Evolutionary conservation across 2,113 vertebrate genomes (phyloP), one percentile per base, ranked within the genome.

Genomic region (Neofelis nebulosa): DNA sequence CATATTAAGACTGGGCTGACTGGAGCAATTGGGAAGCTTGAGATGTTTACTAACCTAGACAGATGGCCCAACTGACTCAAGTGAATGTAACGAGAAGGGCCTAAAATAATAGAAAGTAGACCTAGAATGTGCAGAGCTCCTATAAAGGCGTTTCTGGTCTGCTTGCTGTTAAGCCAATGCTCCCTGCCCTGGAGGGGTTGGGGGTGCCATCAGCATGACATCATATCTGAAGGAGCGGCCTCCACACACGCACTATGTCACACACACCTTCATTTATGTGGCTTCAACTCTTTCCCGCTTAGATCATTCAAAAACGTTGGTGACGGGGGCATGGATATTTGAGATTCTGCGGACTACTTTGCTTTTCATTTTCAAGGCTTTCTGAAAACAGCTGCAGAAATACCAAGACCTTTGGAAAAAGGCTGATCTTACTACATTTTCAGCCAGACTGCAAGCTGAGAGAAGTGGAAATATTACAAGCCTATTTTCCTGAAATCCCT

Each of bases 341-440:
- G 33, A 80, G 41, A 57, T 81, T 80, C 89, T 89, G 29, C 25
- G 63, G 50, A 68, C 66, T 18, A 19, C 78, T 89, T 96, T 33
- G 48, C 83, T 90, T 96, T 97, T 94, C 86, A 69, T 68, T 96
- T 96, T 69, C 12, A 79, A 93, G 45, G 55, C 45, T 93, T 83
- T 89, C 91, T 95, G 86, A 97, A 95, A 96, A 96, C 97, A 98
- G 97, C 97, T 97, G 96, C 97, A 97, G 83, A 98, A 97, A 92
- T 91, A 94, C 33, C 85, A 88, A 89, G 96, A 68, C 38, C 79
- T 96, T 61, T 83, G 95, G 91, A 82, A 97, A 95, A 82, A 94
- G 61, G 45, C 85, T 92, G 97, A 65, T 96, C 63, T 65, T 85
- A 81, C 91, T 63, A 36, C 41, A 81, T 82, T 92, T 95, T 18